Base-by-base conservation (phyloP, 2,113 vertebrate species). In the Dipodomys ordii region DNA sequence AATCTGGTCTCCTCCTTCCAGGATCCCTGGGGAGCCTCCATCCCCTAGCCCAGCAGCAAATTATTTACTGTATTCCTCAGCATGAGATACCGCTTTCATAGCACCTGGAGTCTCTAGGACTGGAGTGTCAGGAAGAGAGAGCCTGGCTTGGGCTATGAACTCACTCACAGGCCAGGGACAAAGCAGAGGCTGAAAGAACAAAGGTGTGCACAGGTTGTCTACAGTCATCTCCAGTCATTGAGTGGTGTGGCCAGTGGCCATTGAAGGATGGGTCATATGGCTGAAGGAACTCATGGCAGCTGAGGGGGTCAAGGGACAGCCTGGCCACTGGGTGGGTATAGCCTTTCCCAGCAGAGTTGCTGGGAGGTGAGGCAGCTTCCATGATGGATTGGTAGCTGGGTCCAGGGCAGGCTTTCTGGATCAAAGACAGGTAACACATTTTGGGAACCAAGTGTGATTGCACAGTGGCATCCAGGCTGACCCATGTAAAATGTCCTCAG, bases 141-240 rank as follows among this genome's bases (percentile, higher is more conserved):
- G 6, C 46, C 76, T 39, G 57, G 83, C 16, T 7, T n/a, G 32
- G 32, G 72, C 23, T 39, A 6, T 12, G 27, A 44, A 23, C 11
- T 6, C 0, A 6, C 22, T 32, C 1, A 3, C 6, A 18, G 0
- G 0, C 32, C 0, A 2, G 1, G 4, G 8, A 82, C 68, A 91
- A 30, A 64, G 4, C 44, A 67, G 82, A 22, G 1, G 25, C 46
- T 73, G 44, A 39, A 39, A n/a, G 23, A 71, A 77, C 5, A 89
- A 30, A 39, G 3, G 0, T 53, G 60, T 65, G 11, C 60, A 32
- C 11, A 1, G 68, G 30, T 30, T 71, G 68, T 32, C 30, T 4
- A 57, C 30, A 57, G 13, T 57, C 53, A 57, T 16, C 35, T 19
- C 7, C 0, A 13, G 64, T 39, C 76, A 39, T 25, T 8, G 76